Percentiles rank a stretch among this genome's conserved stretches.
Evolutionary conservation across 2,113 vertebrate genomes (phyloP).

Genomic region (Caretta caretta): DNA sequence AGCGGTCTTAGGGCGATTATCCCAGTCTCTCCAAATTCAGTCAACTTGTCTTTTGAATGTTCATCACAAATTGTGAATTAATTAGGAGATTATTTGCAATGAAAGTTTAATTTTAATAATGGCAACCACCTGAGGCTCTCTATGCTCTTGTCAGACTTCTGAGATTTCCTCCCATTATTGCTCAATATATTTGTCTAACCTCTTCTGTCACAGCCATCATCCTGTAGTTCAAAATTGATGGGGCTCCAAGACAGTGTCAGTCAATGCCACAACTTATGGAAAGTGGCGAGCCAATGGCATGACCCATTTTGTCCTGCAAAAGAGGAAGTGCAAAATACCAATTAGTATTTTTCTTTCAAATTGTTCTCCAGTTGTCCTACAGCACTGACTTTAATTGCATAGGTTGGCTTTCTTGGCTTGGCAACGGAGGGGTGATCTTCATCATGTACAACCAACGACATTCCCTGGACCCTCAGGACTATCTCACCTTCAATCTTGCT

Average conservation of each 20-base stretch:
- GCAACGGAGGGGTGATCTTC: slow-evolving; percentile 33
- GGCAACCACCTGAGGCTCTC: neutral
- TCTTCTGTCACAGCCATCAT: neutral
- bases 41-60: neutral
- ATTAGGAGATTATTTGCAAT: neutral
- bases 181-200: neutral
- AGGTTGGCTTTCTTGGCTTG: slow-evolving; percentile 63
- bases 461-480: slow-evolving; percentile 41
- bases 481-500: slow-evolving; percentile 41
- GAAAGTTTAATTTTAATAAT: neutral
- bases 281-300: neutral
- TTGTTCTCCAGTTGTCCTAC: neutral
- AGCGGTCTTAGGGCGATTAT: neutral
- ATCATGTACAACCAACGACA: slow-evolving; percentile 38
- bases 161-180: neutral
- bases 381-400: neutral
- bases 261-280: neutral
- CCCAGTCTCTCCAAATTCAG: neutral
- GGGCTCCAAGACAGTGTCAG: neutral
- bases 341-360: neutral
- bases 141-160: neutral
- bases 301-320: neutral
- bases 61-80: neutral
- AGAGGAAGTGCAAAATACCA: neutral
- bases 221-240: neutral